These are phyloP conservation scores for Tursiops truncatus DNA, from an alignment of 2,113 vertebrate species.

Conservation along the genomic window DNA sequence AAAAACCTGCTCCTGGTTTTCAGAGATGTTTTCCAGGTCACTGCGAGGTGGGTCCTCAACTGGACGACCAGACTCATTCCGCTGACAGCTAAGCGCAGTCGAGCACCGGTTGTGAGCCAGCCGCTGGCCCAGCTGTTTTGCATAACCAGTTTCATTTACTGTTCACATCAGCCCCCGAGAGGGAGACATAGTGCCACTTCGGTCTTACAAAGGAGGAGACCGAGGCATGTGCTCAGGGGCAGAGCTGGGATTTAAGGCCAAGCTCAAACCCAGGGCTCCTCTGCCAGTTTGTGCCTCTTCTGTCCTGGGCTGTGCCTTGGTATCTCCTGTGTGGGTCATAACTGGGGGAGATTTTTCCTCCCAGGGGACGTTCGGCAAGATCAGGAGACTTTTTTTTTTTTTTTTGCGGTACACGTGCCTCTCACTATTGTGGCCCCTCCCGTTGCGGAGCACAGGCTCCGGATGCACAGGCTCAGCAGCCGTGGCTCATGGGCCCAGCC, in stretches of 20 bases:
- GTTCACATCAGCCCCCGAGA: not conserved
- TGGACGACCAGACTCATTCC: not conserved
- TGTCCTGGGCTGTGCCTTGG: not conserved
- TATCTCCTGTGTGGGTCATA: not conserved
- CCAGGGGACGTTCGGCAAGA: not conserved
- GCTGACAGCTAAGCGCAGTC: too few species aligned
- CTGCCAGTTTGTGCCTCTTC: not conserved
- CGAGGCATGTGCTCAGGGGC: not conserved
- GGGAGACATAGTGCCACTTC: not conserved
- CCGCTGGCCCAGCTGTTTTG: not conserved
- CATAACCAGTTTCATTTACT: not conserved
- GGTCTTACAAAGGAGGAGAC: not conserved
- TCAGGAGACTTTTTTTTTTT: not conserved
- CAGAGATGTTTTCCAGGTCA: not conserved
- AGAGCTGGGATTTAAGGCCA: not conserved
- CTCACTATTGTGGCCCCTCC: too few species aligned
- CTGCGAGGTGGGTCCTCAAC: not conserved
- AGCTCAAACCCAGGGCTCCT: not conserved
- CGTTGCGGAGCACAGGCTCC: too few species aligned
- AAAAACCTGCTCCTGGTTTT: not conserved
- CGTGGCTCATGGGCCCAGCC: too few species aligned
- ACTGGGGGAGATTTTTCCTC: not conserved
- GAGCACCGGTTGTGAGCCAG: not conserved
- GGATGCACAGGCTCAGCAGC: too few species aligned
- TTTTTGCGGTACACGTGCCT: too few species aligned